Conservation (phyloP, 2,797 vertebrate species). For the Bovichtus variegatus region DNA sequence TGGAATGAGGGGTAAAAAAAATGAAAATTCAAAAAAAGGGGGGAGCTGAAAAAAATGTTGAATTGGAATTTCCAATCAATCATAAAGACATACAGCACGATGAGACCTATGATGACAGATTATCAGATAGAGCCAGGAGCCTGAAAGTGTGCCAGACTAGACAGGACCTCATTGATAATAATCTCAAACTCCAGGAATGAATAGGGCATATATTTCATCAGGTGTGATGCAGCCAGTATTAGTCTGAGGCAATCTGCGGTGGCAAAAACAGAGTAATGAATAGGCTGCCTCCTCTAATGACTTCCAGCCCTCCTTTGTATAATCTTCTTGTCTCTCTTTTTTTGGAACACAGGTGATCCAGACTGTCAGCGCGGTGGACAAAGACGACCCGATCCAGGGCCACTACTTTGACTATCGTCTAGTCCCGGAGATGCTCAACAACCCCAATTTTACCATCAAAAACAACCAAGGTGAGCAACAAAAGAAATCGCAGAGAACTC, state of each 20-base stretch:
- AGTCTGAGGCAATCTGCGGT: conserved; percentile 52
- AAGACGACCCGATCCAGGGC: conserved; percentile 95
- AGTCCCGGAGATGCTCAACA: conserved; percentile 95
- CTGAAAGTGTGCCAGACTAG: conserved; percentile 74
- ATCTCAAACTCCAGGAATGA: conserved; percentile 78
- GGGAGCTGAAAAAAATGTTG: conserved; percentile 39
- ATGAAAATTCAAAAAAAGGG: conserved; percentile 47
- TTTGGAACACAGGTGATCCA: conserved; percentile 93
- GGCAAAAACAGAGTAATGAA: conserved; percentile 71
- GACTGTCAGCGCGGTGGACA: conserved; percentile 95
- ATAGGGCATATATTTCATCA: conserved; percentile 79
- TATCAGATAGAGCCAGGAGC: conserved; percentile 77
- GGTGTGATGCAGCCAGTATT: conserved; percentile 65
- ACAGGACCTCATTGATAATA: conserved; percentile 80
- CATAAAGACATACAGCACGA: conserved; percentile 80
- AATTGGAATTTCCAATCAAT: conserved; percentile 84
- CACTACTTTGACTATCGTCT: conserved; percentile 97
- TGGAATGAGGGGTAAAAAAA: conserved; percentile 44
- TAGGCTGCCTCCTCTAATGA: conserved; percentile 47
- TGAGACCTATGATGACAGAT: conserved; percentile 81
- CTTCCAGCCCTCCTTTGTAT: conserved; percentile 30
- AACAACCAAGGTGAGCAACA: conserved; percentile 93
- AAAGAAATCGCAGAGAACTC: background rate
- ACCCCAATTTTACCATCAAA: conserved; percentile 99
- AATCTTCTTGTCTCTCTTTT: conserved; percentile 49